Conservation (phyloP, 2,888 invertebrate genomes). For the Spisula subtruncata region DNA sequence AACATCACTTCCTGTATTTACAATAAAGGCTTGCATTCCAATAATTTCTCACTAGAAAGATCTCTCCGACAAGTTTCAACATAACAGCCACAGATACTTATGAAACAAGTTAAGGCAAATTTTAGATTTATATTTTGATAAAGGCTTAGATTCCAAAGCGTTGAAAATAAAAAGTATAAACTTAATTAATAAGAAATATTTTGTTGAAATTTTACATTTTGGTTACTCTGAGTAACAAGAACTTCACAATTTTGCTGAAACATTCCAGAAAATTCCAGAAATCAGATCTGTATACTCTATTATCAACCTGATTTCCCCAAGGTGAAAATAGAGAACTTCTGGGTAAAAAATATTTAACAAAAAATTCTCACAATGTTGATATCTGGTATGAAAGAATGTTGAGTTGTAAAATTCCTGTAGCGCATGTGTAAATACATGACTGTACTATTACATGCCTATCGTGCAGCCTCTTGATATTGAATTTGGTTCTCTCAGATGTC, state of each 20-base stretch:
- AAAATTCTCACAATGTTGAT: background rate
- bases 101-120: no score
- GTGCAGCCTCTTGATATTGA: no score
- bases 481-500: no score
- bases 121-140: background rate
- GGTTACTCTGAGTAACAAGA: background rate
- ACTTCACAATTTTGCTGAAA: background rate
- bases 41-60: no score
- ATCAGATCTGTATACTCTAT: constrained; percentile 3
- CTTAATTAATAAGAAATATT: no score
- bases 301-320: background rate
- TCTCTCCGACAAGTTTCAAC: no score
- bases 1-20: no score
- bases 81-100: no score
- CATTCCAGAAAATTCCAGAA: constrained; percentile 4
- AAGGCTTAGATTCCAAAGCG: background rate
- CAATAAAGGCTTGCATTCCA: no score
- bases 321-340: background rate
- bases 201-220: constrained; percentile 4
- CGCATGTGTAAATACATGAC: no score
- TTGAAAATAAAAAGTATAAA: background rate
- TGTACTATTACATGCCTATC: no score
- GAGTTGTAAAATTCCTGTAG: no score
- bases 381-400: constrained; percentile 6
- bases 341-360: background rate